A percentile compares a stretch with the other conserved stretches of the same genome.
Evolutionary conservation across 2,797 vertebrate species (phyloP).

Genomic region (Scleropages formosus): DNA sequence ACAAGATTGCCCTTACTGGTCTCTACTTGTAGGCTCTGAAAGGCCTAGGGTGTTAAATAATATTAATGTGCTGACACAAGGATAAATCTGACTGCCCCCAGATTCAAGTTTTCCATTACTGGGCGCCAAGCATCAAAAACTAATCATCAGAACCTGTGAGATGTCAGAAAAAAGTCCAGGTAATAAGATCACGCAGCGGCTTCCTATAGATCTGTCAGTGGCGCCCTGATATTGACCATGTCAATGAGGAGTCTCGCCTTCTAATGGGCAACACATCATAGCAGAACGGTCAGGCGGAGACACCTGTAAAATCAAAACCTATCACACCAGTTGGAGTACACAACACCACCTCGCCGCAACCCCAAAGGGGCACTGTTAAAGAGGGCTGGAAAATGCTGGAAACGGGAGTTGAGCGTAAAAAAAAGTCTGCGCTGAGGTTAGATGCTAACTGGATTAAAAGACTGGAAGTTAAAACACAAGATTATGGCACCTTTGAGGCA

Average conservation of each 20-base stretch:
- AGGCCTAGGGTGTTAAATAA: background rate
- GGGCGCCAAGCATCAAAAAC: background rate
- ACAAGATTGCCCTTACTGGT: background rate
- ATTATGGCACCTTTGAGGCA: background rate
- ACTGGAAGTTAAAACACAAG: constrained; percentile 5
- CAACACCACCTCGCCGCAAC: background rate
- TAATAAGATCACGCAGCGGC: background rate
- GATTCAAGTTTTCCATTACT: background rate
- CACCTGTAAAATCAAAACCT: constrained; percentile 12
- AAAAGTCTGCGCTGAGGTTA: background rate
- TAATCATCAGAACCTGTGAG: constrained; percentile 8
- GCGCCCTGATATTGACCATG: background rate
- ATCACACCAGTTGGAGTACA: constrained; percentile 22
- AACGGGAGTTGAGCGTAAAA: constrained; percentile 1
- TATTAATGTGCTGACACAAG: too few species aligned
- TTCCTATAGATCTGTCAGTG: background rate
- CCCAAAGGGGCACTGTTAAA: background rate
- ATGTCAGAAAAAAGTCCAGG: background rate
- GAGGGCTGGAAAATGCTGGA: background rate
- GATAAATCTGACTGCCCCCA: constrained; percentile 4
- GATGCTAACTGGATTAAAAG: constrained; percentile 18
- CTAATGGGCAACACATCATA: constrained; percentile 8
- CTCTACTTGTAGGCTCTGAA: background rate
- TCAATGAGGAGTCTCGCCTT: background rate
- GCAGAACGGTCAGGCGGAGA: background rate